Conservation (phyloP, 2,797 vertebrate genomes). For the Myotis planiceps region DNA sequence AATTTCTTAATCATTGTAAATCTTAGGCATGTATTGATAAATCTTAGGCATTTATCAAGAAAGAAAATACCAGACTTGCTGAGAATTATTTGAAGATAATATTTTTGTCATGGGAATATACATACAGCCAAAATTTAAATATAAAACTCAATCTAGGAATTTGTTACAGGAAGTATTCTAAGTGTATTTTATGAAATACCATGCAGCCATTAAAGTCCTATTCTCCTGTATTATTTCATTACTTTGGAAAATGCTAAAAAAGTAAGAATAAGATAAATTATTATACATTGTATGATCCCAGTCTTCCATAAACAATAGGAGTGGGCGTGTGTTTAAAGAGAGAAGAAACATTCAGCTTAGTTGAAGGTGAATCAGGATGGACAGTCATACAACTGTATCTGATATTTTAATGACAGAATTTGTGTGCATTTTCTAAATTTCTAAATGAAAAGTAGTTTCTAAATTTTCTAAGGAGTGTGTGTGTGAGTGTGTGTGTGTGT, state of each 20-base stretch:
- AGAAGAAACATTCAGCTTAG: neutral
- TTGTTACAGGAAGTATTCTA: neutral
- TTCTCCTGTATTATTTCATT: neutral
- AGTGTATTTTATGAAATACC: neutral
- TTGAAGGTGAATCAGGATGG: neutral
- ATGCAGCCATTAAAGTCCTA: neutral
- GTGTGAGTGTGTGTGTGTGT: neutral
- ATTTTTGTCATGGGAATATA: constrained; percentile 8
- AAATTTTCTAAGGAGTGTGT: neutral
- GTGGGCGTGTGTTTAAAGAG: neutral
- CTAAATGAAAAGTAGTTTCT: neutral
- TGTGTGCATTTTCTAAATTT: neutral
- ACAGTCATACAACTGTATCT: neutral
- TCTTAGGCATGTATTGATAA: neutral
- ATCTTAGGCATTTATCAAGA: neutral
- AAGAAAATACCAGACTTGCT: neutral
- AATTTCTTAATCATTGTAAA: neutral
- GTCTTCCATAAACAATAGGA: neutral
- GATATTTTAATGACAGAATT: neutral
- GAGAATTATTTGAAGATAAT: constrained; percentile 13
- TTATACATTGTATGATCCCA: neutral
- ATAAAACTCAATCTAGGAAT: neutral
- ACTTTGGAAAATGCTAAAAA: neutral
- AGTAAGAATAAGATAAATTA: neutral
- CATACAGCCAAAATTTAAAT: neutral